A percentile compares a stretch with the other conserved stretches of the same genome.
Conservation (phyloP, 1,140 invertebrate genomes). For the Drosophila oshimai region DNA sequence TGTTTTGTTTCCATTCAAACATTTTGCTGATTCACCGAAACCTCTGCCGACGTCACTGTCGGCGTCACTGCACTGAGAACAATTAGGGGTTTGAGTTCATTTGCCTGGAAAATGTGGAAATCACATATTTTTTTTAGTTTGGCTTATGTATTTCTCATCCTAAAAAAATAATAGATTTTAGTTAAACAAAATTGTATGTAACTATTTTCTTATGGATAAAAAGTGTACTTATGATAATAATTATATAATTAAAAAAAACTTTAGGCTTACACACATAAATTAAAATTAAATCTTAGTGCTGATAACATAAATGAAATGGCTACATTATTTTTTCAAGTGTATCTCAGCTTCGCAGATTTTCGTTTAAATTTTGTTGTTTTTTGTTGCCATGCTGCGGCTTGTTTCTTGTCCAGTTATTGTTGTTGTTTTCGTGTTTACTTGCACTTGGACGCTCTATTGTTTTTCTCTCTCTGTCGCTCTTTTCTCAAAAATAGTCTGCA, state of each 20-base stretch:
- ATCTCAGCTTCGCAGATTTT: slow-evolving; percentile 14
- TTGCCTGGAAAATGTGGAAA: too few species aligned
- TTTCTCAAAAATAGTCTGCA: neutral
- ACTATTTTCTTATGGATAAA: too few species aligned
- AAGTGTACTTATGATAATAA: too few species aligned
- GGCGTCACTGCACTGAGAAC: neutral
- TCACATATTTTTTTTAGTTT: neutral
- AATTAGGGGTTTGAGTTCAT: neutral
- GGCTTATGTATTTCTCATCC: too few species aligned
- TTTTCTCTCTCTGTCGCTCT: neutral
- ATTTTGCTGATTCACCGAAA: slow-evolving; percentile 57
- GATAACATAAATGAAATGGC: neutral
- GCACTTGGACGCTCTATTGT: slow-evolving; percentile 41
- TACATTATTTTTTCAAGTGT: neutral
- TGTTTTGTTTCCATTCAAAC: slow-evolving; percentile 58
- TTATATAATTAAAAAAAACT: too few species aligned
- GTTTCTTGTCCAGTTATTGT: slow-evolving; percentile 16
- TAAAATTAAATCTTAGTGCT: too few species aligned
- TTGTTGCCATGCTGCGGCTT: slow-evolving; percentile 14
- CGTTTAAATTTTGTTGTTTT: slow-evolving; percentile 5
- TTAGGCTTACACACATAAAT: too few species aligned
- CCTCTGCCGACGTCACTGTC: neutral
- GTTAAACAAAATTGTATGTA: too few species aligned
- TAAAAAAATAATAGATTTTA: too few species aligned
- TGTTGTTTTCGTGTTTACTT: slow-evolving; percentile 46